Evolutionary conservation across 1,140 invertebrate genomes (phyloP).

Genomic region (Myzus persicae): DNA sequence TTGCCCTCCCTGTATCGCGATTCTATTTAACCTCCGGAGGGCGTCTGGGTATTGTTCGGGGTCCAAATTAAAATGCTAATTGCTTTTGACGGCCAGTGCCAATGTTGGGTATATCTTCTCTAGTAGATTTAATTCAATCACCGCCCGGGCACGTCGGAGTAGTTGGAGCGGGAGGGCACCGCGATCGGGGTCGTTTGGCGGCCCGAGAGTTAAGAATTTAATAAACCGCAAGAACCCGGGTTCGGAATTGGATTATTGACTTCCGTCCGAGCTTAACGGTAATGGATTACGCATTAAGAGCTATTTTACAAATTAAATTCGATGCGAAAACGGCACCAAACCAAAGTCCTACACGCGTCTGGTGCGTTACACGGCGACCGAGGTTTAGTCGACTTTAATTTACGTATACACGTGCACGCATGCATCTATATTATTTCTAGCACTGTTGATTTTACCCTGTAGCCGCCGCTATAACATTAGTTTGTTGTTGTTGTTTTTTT

Average conservation of each 20-base stretch:
- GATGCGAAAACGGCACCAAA: background rate
- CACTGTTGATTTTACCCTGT: background rate
- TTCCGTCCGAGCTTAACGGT: constrained; percentile 26
- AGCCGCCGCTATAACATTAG: background rate
- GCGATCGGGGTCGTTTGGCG: background rate
- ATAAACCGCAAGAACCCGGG: constrained; percentile 48
- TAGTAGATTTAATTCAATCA: constrained; percentile 54
- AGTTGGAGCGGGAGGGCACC: background rate
- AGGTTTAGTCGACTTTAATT: constrained; percentile 17
- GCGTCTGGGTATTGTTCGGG: constrained; percentile 39
- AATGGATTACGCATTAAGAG: constrained; percentile 42
- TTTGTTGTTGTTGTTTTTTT: background rate
- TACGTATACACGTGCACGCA: background rate
- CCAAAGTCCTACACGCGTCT: background rate
- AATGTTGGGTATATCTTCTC: constrained; percentile 43
- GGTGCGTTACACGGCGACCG: background rate
- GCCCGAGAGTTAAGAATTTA: constrained; percentile 36
- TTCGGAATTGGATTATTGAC: constrained; percentile 50
- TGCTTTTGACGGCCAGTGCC: constrained; percentile 56
- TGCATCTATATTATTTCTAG: background rate
- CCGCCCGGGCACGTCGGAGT: background rate
- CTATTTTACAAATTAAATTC: constrained; percentile 50
- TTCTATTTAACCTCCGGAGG: constrained; percentile 4
- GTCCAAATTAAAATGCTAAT: constrained; percentile 58
- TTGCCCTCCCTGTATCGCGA: background rate